Evolutionary conservation across 2,888 invertebrate species (phyloP).

Genomic region (Archips crataeganus): DNA sequence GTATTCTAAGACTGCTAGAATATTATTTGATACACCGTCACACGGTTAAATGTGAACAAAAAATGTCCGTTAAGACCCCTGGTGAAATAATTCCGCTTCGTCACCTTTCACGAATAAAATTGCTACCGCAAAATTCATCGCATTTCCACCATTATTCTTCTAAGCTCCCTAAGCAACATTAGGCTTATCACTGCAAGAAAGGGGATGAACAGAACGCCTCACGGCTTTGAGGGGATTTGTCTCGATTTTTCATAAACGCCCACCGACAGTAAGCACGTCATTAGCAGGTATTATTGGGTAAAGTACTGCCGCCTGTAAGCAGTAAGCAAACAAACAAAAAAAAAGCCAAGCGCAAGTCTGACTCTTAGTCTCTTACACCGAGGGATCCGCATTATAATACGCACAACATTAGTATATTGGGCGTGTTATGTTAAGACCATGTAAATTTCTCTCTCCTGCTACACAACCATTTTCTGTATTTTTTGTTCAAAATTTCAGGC

Average conservation of each 20-base stretch:
- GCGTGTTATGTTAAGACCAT: no score
- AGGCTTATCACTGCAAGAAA: slow-evolving; percentile 28
- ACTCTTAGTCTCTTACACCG: no score
- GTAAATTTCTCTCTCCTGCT: no score
- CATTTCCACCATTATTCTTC: slow-evolving; percentile 13
- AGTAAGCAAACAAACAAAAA: background rate
- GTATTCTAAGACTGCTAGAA: background rate
- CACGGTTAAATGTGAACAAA: background rate
- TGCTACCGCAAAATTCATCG: slow-evolving; percentile 9
- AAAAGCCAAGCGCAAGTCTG: background rate
- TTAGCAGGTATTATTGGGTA: slow-evolving; percentile 9
- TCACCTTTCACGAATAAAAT: slow-evolving; percentile 4
- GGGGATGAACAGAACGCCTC: slow-evolving; percentile 8
- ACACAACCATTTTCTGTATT: no score
- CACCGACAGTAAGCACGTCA: slow-evolving; percentile 2
- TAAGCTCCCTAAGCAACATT: slow-evolving; percentile 22
- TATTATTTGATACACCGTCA: background rate
- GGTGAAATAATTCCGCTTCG: slow-evolving; percentile 2
- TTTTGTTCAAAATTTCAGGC: no score
- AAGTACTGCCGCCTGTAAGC: background rate
- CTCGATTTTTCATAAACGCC: slow-evolving; percentile 18
- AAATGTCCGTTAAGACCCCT: background rate
- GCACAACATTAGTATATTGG: no score
- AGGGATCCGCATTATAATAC: no score
- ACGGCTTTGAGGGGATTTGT: slow-evolving; percentile 26